Base-by-base conservation (phyloP, 2,797 vertebrate species). In the Periparus ater region DNA sequence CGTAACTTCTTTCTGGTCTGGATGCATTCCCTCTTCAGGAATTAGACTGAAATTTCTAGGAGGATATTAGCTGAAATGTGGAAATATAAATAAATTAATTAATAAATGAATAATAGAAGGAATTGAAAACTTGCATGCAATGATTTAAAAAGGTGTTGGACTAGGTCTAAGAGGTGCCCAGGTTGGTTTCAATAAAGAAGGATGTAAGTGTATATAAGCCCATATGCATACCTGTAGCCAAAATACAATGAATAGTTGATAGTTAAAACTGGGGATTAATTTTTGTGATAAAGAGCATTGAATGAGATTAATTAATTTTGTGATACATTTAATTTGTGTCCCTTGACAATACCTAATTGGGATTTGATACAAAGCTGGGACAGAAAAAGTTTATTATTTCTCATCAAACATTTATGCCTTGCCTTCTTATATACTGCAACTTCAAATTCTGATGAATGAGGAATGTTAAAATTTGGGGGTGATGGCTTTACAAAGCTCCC, bases 131-230 rank as follows among this genome's bases (percentile, higher is more conserved):
- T 9, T 6, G 3, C 44, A 23, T 25, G 5, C 8, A 63, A 12
- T 2, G 0, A 44, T 9, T 21, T 55, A 9, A 73, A 89, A 63
- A 18, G 1, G 0, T 62, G 8, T 4, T 65, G 7, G 21, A 76
- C 65, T 48, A 18, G 3, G 13, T 4, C 50, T 73, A 61, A 38
- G 66, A 62, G 3, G 7, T 61, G 5, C 11, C 9, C 13, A 29
- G 10, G 2, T 1, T 60, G 10, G 6, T 40, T 61, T 76, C 29
- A 50, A 15, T 60, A 48, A 11, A 42, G n/a, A n/a, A 20, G 23
- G 3, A 18, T 23, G 4, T 20, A 3, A 36, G 6, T 25, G 6
- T 55, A 16, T 10, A 21, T 21, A 32, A 23, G 58, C 5, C 20
- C 4, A 25, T 4, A 68, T 2, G 17, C 6, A 27, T 7, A 26